Conservation (phyloP, 2,797 vertebrate species). For the Ataeniobius toweri region DNA sequence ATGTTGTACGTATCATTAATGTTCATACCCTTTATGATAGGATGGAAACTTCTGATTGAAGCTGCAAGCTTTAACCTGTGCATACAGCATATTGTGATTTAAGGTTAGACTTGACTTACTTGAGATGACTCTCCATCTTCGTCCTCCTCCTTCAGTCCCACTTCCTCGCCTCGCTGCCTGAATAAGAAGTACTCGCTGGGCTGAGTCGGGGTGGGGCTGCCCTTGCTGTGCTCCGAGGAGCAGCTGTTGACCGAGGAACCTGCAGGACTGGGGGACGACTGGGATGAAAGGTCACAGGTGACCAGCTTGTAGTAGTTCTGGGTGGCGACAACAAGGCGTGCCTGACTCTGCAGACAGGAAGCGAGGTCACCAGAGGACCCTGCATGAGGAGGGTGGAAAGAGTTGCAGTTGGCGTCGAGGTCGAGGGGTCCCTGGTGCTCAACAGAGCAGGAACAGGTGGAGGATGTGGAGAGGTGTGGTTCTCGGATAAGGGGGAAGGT, state of each 20-base stretch:
- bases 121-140: constrained; percentile 57
- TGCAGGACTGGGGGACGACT: constrained; percentile 92
- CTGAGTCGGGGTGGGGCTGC: constrained; percentile 87
- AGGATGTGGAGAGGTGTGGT: constrained; percentile 75
- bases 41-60: no score
- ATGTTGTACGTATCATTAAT: no score
- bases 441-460: constrained; percentile 76
- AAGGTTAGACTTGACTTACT: constrained; percentile 44
- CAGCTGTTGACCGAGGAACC: constrained; percentile 94
- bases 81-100: not conserved
- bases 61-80: not conserved
- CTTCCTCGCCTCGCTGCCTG: constrained; percentile 71
- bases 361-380: constrained; percentile 83
- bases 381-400: constrained; percentile 80
- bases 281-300: constrained; percentile 94
- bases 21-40: no score
- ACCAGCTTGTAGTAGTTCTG: constrained; percentile 99
- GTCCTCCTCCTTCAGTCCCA: constrained; percentile 72
- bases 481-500: constrained; percentile 74
- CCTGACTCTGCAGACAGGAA: constrained; percentile 93
- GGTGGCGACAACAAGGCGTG: constrained; percentile 92
- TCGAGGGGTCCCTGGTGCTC: constrained; percentile 78
- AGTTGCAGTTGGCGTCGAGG: constrained; percentile 96
- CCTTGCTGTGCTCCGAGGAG: constrained; percentile 90
- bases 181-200: constrained; percentile 96